Evolutionary conservation across 2,797 vertebrate genomes (phyloP).

Genomic region (Chelidonichthys spinosus): DNA sequence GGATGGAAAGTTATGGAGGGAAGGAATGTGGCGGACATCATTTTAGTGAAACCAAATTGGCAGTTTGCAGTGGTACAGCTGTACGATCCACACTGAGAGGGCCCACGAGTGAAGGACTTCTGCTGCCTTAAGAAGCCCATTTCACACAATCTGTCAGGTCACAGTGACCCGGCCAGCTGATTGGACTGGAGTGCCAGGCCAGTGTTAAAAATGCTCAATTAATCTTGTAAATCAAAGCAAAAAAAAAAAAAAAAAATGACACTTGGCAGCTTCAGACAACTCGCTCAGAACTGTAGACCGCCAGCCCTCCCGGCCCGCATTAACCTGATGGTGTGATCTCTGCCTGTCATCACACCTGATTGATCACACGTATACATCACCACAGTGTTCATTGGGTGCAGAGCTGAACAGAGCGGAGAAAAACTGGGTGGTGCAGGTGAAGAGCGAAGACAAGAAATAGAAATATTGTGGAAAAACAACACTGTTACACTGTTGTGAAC

Average conservation of each 20-base stretch:
- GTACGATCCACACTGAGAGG: constrained; percentile 24
- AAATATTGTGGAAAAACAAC: background rate
- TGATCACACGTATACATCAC: too few relatives aligned
- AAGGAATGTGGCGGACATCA: constrained; percentile 31
- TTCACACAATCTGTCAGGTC: background rate
- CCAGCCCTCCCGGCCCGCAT: too few relatives aligned
- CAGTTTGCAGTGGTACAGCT: constrained; percentile 40
- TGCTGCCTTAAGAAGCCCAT: background rate
- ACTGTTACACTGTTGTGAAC: background rate
- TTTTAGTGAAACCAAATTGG: constrained; percentile 28
- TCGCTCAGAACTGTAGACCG: background rate
- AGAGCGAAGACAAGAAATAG: too few relatives aligned
- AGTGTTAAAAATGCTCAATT: background rate
- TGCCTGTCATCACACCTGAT: too few relatives aligned
- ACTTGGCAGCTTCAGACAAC: background rate
- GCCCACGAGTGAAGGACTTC: constrained; percentile 12
- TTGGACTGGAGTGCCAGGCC: background rate
- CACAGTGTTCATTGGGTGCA: too few relatives aligned
- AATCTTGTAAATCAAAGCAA: background rate
- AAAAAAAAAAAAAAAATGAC: background rate
- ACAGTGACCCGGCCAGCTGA: background rate
- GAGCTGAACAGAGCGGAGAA: too few relatives aligned
- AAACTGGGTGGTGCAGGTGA: too few relatives aligned
- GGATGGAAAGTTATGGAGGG: constrained; percentile 20
- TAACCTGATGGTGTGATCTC: too few relatives aligned